phyloP scores from a whole-genome alignment of 2,113 vertebrate genomes.

The Aleadryas rufinucha region DNA sequence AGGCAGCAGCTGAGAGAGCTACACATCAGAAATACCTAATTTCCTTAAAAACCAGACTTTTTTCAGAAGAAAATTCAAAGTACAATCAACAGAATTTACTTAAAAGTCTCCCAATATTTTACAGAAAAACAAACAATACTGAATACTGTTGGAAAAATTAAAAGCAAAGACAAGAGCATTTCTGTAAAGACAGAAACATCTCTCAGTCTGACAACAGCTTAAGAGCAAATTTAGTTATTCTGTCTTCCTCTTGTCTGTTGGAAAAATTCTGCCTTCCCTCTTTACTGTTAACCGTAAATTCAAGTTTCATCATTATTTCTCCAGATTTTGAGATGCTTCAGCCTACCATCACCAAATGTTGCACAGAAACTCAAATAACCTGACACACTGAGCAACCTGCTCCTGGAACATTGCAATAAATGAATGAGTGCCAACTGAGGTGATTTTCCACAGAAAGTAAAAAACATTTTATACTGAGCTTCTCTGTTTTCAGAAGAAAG shows the following conservation, averaged over 20 bases:
- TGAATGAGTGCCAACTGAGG: background rate
- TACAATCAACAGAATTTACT: background rate
- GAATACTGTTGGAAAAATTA: background rate
- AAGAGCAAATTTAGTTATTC: background rate
- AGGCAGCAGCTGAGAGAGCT: background rate
- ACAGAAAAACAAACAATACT: background rate
- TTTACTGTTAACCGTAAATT: background rate
- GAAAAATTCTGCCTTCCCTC: background rate
- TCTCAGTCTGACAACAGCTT: background rate
- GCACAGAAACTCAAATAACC: background rate
- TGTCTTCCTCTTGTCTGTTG: background rate
- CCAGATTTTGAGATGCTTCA: background rate
- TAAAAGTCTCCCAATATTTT: background rate
- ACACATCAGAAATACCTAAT: background rate
- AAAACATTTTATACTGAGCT: background rate
- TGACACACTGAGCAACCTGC: background rate
- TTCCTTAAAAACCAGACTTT: background rate
- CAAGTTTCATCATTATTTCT: background rate
- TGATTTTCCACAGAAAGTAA: background rate
- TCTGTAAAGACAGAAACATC: background rate
- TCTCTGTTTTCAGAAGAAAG: background rate
- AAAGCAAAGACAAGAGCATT: background rate
- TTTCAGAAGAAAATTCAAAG: background rate
- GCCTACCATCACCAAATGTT: background rate
- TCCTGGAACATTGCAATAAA: background rate